A percentile compares a stretch with the other conserved stretches of the same genome.
Conservation (phyloP, 2,797 vertebrate genomes). For the Falco berigora region DNA sequence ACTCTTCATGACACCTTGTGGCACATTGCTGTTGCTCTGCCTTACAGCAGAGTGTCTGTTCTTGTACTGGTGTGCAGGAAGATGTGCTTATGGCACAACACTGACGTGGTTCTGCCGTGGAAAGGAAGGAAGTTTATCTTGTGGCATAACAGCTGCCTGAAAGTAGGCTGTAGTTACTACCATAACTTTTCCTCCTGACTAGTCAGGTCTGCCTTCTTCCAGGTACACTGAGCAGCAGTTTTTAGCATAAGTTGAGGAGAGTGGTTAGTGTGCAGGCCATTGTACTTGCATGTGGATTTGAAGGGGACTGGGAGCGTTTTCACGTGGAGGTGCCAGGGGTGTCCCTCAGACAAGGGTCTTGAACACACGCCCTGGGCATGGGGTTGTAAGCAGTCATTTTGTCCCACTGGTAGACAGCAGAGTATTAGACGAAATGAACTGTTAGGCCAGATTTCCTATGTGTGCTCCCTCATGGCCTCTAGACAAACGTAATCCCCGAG, state of each 20-base stretch:
- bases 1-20: background rate
- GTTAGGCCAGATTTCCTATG: background rate
- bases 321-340: rapidly evolving
- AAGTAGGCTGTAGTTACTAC: background rate
- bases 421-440: background rate
- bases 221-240: background rate
- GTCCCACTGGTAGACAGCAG: background rate
- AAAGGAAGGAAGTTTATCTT: background rate
- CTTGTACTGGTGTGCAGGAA: background rate
- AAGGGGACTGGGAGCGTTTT: background rate
- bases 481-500: background rate
- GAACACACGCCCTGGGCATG: rapidly evolving
- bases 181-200: background rate
- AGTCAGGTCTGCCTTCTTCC: background rate
- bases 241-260: background rate
- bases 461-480: background rate
- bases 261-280: background rate
- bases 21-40: background rate
- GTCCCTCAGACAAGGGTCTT: background rate
- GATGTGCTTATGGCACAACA: background rate
- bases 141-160: background rate
- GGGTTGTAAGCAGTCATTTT: background rate
- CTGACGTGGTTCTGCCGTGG: background rate
- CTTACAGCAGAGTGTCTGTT: background rate
- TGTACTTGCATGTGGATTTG: background rate